phyloP scores from a whole-genome alignment of 2,888 invertebrate genomes.

The Habroteleia sp. region DNA sequence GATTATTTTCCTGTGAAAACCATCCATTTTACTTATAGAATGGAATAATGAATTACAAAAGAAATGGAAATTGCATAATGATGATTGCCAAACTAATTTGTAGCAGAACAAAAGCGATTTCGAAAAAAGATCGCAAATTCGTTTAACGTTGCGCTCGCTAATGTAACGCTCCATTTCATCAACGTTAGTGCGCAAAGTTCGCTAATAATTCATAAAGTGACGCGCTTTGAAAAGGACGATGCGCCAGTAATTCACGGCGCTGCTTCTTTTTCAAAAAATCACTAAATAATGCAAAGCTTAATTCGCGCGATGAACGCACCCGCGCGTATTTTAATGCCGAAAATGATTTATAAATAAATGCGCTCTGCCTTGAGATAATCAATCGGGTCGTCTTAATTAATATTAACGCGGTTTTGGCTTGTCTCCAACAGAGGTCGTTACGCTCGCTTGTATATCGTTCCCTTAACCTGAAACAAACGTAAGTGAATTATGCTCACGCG shows the following conservation, averaged over 20 bases:
- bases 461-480: slow-evolving; percentile 79
- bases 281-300: slow-evolving; percentile 26
- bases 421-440: slow-evolving; percentile 77
- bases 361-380: slow-evolving; percentile 33
- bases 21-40: no score
- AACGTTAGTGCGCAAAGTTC: slow-evolving; percentile 22
- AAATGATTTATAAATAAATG: slow-evolving; percentile 55
- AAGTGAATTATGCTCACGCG: slow-evolving; percentile 78
- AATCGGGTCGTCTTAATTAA: slow-evolving; percentile 67
- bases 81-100: no score
- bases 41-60: no score
- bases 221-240: slow-evolving; percentile 26
- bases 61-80: no score
- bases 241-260: slow-evolving; percentile 23
- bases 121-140: slow-evolving; percentile 12
- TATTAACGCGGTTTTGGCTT: slow-evolving; percentile 76
- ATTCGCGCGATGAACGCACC: slow-evolving; percentile 19
- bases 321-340: slow-evolving; percentile 38
- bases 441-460: slow-evolving; percentile 76
- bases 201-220: slow-evolving; percentile 30
- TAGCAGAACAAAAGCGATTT: not conserved
- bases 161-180: slow-evolving; percentile 25
- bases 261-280: slow-evolving; percentile 27
- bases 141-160: slow-evolving; percentile 7
- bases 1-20: no score